A percentile compares a stretch with the other conserved stretches of the same genome.
Conservation (phyloP, 1,140 invertebrate species). For the Hycleus cichorii region DNA sequence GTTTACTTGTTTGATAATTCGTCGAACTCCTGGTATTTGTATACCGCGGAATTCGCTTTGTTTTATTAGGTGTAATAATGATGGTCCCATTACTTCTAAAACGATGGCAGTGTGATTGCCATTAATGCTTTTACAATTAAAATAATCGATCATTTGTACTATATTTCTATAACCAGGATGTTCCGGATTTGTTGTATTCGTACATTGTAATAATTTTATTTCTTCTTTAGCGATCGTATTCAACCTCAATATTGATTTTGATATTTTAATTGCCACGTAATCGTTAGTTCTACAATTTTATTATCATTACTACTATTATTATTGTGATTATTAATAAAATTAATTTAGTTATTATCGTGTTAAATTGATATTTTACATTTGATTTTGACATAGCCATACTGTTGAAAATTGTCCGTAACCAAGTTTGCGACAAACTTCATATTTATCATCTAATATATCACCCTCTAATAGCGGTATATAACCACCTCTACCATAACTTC, state of each 20-base stretch:
- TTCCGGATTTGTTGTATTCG: conserved; percentile 77
- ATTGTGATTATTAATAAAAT: neutral
- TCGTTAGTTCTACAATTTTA: conserved; percentile 49
- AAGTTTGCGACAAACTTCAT: conserved; percentile 91
- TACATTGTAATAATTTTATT: conserved; percentile 91
- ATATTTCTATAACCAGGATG: conserved; percentile 90
- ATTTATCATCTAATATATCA: conserved; percentile 82
- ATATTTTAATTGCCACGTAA: conserved; percentile 96
- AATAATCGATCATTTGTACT: conserved; percentile 94
- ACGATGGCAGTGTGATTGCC: conserved; percentile 95
- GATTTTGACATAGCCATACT: conserved; percentile 95
- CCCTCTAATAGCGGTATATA: conserved; percentile 96
- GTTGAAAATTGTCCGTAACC: conserved; percentile 99
- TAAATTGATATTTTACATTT: conserved; percentile 49
- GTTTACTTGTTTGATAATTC: conserved; percentile 85
- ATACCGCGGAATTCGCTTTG: conserved; percentile 96
- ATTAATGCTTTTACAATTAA: conserved; percentile 94
- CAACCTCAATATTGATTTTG: conserved; percentile 95
- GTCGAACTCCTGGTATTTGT: conserved; percentile 86
- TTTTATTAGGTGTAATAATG: conserved; percentile 95
- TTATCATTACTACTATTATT: neutral
- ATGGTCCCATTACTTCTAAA: conserved; percentile 96
- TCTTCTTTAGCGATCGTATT: conserved; percentile 97
- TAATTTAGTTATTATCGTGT: neutral
- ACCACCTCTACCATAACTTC: conserved; percentile 89